These are phyloP conservation scores for Bactericera cockerelli DNA, from an alignment of 1,140 invertebrate species.

Conservation along the genomic window DNA sequence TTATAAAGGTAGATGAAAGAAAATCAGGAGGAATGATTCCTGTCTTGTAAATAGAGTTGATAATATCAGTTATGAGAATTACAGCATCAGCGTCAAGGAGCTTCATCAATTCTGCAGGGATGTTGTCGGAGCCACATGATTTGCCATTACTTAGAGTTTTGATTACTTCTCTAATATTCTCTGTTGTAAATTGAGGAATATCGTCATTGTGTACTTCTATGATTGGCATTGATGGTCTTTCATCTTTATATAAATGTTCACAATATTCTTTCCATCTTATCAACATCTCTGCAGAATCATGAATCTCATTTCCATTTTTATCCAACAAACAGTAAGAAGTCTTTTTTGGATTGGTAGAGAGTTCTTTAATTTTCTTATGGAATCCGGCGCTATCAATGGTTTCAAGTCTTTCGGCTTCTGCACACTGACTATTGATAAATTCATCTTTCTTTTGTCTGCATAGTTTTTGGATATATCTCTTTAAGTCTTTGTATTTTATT, in stretches of 20 bases:
- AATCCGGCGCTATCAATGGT: not conserved
- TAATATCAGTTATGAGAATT: conserved; percentile 5
- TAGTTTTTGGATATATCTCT: conserved; percentile 9
- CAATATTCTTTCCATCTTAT: conserved; percentile 3
- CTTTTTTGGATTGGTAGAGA: not conserved
- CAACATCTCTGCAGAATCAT: conserved; percentile 7
- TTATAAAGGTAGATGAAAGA: conserved; percentile 15
- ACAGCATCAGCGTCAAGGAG: conserved; percentile 13
- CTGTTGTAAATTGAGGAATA: not conserved
- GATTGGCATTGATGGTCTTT: not conserved
- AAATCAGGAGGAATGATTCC: conserved; percentile 15
- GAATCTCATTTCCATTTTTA: conserved; percentile 9
- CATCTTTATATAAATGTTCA: conserved; percentile 4
- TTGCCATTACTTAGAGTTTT: conserved; percentile 8
- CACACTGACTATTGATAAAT: conserved; percentile 1
- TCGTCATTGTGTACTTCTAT: not conserved
- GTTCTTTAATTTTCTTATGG: conserved; percentile 6
- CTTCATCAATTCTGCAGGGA: conserved; percentile 13
- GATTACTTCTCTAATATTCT: not conserved
- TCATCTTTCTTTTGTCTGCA: conserved; percentile 10
- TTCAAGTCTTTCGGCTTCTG: not conserved
- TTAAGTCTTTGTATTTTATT: conserved; percentile 9
- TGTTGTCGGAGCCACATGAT: conserved; percentile 9
- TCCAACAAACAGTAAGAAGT: not conserved
- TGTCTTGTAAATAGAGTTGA: conserved; percentile 15